Evolutionary conservation across 2,888 invertebrate genomes (phyloP), one percentile per base, ranked within the genome.

Genomic region (Hofmannophila pseudospretella): DNA sequence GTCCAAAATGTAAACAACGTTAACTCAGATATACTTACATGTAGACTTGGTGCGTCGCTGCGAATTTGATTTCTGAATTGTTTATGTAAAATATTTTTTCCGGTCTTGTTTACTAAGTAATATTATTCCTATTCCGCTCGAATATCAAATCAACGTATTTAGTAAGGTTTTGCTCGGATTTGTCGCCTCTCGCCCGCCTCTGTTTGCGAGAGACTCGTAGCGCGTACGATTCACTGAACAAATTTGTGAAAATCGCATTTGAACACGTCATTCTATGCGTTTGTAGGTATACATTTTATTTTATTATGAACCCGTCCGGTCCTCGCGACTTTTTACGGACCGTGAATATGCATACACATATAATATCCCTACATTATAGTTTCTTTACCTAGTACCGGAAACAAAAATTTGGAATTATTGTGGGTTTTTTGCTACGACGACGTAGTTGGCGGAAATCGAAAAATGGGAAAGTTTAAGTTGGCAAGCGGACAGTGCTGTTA

Each of bases 191-290:
- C 43, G 52, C 39, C 42, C 41, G 50, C 41, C 51, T 57, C 47
- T 61, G 53, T 66, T 60, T 67, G 56, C 50, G 41, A 57, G 41
- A 57, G 47, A 46, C 54, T 61, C 54, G 53, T 47, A 52, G 43
- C 45, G 51, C 51, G 51, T 58, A 49, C 67, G 62, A 58, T 56
- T 74, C 74, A 70, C 63, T 70, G 70, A 68, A 55, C 62, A 67
- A 67, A 70, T 71, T 67, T 61, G 57, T 58, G 56, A 56, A 64
- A 67, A 65, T 66, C 58, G 47, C 58, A 58, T 68, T 68, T 61
- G 55, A 62, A 58, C 60, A 54, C 51, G 55, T 60, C 61, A 66
- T 53, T 58, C 47, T 51, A 51, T 58, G 44, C 57, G 44, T 63
- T 58, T 60, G 54, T 57, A n/a, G n/a, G n/a, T n/a, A 38, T 57